Base-by-base conservation (phyloP, 2,888 invertebrate species). In the Cotesia congregata region DNA sequence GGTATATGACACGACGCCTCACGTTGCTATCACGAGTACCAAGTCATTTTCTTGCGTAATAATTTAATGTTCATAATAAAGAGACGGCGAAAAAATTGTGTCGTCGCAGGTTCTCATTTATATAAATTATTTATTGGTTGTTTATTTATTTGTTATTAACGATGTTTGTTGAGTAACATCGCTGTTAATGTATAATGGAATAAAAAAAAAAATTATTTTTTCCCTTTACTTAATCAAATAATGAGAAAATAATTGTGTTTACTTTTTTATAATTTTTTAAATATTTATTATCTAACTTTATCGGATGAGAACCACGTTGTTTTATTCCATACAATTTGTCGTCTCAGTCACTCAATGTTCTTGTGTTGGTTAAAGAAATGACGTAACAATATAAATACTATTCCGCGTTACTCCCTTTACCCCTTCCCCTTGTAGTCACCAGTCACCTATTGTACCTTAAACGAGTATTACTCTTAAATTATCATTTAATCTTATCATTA, bases 31-130 rank as follows among this genome's bases (percentile, higher is more conserved):
- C 86, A 83, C 82, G 83, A 83, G 82, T 80, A 82, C 80, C 81
- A 82, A 80, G 84, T 86, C 85, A 84, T 85, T 86, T 85, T 86
- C 86, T 86, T 86, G 82, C 84, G 84, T 85, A 83, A 86, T 86
- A 86, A 85, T 86, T 87, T 86, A 85, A 85, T 86, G 85, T 84
- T 83, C 82, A 79, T 83, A 84, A 86, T 84, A 86, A 84, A 79
- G 77, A 78, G 60, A 61, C 65, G 39, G 67, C 65, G n/a, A 70
- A 68, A 79, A 83, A 83, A 82, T 80, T 80, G 75, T 80, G 77
- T 77, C 75, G 75, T 39, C 78, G 76, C 69, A 64, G 82, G 77
- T 81, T 79, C 83, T 82, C 84, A 83, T 74, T 62, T 70, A 40
- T 73, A 50, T 50, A 12, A 50, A 50, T 73, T 73, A 65, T 73